Base-by-base conservation (phyloP, 2,888 invertebrate genomes). In the Adelphocoris suturalis region DNA sequence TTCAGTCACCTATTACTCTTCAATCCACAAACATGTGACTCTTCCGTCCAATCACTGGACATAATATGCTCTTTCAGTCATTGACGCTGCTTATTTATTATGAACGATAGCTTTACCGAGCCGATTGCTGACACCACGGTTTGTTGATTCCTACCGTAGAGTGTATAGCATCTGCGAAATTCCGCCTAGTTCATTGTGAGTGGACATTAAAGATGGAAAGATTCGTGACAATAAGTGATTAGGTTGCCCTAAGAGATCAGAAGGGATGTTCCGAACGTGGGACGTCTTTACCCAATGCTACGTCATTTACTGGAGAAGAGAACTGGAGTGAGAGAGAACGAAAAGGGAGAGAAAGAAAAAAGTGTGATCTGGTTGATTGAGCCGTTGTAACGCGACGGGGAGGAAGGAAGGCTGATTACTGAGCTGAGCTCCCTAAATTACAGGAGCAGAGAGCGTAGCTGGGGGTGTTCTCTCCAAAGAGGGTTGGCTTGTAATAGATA, bases 311-410 rank as follows among this genome's bases (percentile, higher is more conserved):
- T 23, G 11, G 0, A 46, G 28, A 46, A 47, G 46, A 80, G 19
- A n/a, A n/a, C n/a, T n/a, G 14, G 37, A 27, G 19, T 0, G 23
- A 68, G 68, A 11, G 68, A 3, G 23, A 68, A n/a, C n/a, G n/a
- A 27, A 47, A 11, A 27, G 27, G 13, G 48, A 48, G 55, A 52
- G 19, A 19, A 9, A 48, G 52, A 27, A 52, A 82, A 82, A 82
- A 82, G 82, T 82, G 82, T 82, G 82, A 82, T 82, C 82, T 52
- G 52, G 48, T 82, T 52, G 82, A 82, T 82, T 82, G 82, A 82
- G 82, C 82, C 55, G 82, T 82, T 48, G 82, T 27, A 27, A 52
- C 82, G 19, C 52, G 48, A 52, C 27, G 82, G 82, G 52, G 82
- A 82, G 82, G 52, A 52, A 48, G 19, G 47, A 48, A 47, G 52